Base-by-base conservation (phyloP, 2,797 vertebrate species). In the Argyrosomus regius region DNA sequence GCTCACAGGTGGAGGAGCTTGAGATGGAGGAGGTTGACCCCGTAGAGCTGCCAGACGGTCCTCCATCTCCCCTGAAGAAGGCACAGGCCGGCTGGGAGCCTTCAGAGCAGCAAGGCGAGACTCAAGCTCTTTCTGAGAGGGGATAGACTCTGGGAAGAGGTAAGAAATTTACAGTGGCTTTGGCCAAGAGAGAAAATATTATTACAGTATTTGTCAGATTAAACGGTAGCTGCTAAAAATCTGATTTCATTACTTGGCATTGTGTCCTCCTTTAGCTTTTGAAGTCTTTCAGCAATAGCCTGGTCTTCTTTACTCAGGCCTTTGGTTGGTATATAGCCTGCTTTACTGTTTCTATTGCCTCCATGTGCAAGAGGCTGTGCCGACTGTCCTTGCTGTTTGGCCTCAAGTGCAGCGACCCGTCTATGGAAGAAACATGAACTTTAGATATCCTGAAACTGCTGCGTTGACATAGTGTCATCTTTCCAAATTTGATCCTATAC, bases 81-180 rank as follows among this genome's bases (percentile, higher is more conserved):
- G 96, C 82, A 97, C 88, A 24, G 95, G 90, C 62, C 91, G 88
- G 56, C 66, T 72, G 74, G 94, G 91, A 48, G 93, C 92, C 91
- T 95, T 97, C 74, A 99, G 91, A 3, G 97, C 97, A 64, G 96
- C 95, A 65, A 99, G 95, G 18, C 98, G 96, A 74, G 96, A 92
- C 91, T 99, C 98, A 0, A 99, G 94, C 75, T 99, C 98, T 66
- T 95, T 96, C 61, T 97, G 96, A 17, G 98, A 97, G 11, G 97
- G 95, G 61, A 98, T 66, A 12, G 95, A 94, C 88, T 97, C 98
- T 99, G 89, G 26, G 72, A 82, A 86, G 12, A 62, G 0, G 39
- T 63, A 17, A 58, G 81, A 52, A 39, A 28, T 10, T 73, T 65
- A 62, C 2, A 60, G n/a, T 24, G 12, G 11, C 16, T 77, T 67